phyloP scores from a whole-genome alignment of 2,888 invertebrate genomes.

The Zootermopsis nevadensis region DNA sequence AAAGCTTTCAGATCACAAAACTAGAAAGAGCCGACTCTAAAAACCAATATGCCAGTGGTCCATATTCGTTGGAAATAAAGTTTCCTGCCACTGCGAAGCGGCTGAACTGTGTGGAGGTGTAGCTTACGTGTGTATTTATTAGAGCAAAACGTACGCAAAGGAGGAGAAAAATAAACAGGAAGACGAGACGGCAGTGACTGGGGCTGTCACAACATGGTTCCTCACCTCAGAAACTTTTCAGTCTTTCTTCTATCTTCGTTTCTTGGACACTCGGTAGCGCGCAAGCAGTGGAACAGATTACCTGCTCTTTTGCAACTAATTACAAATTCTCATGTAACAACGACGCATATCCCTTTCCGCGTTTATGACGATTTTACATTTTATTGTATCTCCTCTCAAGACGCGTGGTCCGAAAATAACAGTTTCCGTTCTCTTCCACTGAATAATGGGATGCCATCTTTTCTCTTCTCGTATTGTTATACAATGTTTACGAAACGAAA shows the following conservation, averaged over 20 bases:
- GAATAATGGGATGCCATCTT: neutral
- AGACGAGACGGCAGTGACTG: neutral
- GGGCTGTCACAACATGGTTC: neutral
- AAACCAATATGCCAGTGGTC: neutral
- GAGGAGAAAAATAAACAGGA: neutral
- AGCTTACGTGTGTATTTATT: neutral
- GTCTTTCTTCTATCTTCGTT: neutral
- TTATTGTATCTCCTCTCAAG: neutral
- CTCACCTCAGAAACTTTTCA: neutral
- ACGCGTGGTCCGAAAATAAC: slow-evolving; percentile 1
- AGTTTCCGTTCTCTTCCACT: neutral
- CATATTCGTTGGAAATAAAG: neutral
- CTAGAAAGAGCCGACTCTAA: neutral
- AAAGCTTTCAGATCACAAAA: neutral
- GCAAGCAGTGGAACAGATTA: neutral
- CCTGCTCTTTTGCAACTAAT: neutral
- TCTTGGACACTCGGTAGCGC: neutral
- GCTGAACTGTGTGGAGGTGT: neutral
- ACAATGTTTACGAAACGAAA: neutral
- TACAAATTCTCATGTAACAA: neutral
- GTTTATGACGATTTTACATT: neutral
- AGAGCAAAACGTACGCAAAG: slow-evolving; percentile 16
- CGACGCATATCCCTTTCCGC: neutral
- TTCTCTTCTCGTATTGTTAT: neutral
- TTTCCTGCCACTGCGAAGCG: no score